Conservation (phyloP, 2,888 invertebrate species). For the Amblyjoppa proteus region DNA sequence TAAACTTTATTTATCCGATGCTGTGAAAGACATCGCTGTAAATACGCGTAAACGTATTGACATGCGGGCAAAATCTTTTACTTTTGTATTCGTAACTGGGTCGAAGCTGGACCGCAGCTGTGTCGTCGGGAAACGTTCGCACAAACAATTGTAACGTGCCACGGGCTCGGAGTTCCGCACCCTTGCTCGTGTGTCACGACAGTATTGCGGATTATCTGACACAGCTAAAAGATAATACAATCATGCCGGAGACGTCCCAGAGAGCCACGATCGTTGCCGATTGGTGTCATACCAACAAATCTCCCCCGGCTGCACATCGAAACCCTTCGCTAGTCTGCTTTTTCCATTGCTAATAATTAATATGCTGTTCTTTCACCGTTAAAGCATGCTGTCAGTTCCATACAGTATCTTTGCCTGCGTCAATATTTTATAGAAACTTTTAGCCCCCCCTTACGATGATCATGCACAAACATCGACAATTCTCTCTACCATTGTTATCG, state of each 20-base stretch:
- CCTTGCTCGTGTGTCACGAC: slow-evolving; percentile 28
- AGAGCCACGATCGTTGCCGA: slow-evolving; percentile 22
- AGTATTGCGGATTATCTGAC: slow-evolving; percentile 43
- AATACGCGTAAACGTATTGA: slow-evolving; percentile 2
- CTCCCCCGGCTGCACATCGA: not conserved
- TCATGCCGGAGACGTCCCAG: slow-evolving; percentile 21
- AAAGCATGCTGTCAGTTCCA: not conserved
- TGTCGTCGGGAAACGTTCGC: slow-evolving; percentile 40
- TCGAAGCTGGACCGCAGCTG: slow-evolving; percentile 28
- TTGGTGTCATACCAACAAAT: slow-evolving; percentile 4
- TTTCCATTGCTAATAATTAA: not conserved
- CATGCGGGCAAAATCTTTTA: slow-evolving; percentile 2
- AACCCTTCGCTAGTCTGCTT: not conserved
- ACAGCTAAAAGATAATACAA: slow-evolving; percentile 39
- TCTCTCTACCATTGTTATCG: too few relatives aligned
- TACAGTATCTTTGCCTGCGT: not conserved
- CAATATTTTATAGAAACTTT: too few relatives aligned
- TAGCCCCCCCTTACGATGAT: too few relatives aligned
- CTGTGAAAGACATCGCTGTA: not conserved
- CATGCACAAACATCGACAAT: too few relatives aligned
- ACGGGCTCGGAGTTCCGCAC: slow-evolving; percentile 12
- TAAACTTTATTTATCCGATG: slow-evolving; percentile 25
- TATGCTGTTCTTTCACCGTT: not conserved
- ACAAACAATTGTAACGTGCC: slow-evolving; percentile 37
- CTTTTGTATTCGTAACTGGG: slow-evolving; percentile 44